Base-by-base conservation (phyloP, 1,140 invertebrate species). In the Megalonaias nervosa region DNA sequence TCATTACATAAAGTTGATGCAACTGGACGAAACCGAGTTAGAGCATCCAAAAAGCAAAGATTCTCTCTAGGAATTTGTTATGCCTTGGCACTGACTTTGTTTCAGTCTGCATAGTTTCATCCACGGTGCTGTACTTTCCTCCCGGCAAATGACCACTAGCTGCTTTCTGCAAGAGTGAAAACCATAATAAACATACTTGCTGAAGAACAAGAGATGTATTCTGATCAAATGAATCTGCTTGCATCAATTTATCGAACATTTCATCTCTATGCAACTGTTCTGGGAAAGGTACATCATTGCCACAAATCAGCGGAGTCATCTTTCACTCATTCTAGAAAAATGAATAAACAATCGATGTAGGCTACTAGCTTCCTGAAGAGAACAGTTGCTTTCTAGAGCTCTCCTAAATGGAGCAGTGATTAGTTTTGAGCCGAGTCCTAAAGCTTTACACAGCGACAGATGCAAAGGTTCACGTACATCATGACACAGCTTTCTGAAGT, bases 321-420 rank as follows among this genome's bases (percentile, higher is more conserved):
- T 73, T 67, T 71, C 26, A 55, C 68, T 60, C 57, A 60, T 67
- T 65, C 65, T 59, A 77, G 58, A 58, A 78, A 60, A 38, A 38
- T 4, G 67, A 68, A 56, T 15, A 79, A 56, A 15, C 56, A 61
- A n/a, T 62, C 74, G 77, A 59, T 79, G 74, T 23, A 69, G 56
- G 64, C 56, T 31, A 31, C 68, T 79, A n/a, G 71, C 71, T 65
- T 38, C 69, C 21, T 68, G 61, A 13, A 79, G 67, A n/a, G n/a
- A n/a, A n/a, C n/a, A n/a, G n/a, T n/a, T n/a, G n/a, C n/a, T n/a
- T n/a, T n/a, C n/a, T n/a, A 57, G 77, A 74, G 72, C 72, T 72
- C 77, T 55, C 71, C 77, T 70, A 70, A 79, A 79, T 69, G 77
- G 77, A 65, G 60, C 77, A 61, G 66, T 79, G 23, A 79, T 62